A percentile compares a stretch with the other conserved stretches of the same genome.
These are phyloP conservation scores for Enteromius radiatus DNA, from an alignment of 2,797 vertebrate species.

Conservation along the genomic window DNA sequence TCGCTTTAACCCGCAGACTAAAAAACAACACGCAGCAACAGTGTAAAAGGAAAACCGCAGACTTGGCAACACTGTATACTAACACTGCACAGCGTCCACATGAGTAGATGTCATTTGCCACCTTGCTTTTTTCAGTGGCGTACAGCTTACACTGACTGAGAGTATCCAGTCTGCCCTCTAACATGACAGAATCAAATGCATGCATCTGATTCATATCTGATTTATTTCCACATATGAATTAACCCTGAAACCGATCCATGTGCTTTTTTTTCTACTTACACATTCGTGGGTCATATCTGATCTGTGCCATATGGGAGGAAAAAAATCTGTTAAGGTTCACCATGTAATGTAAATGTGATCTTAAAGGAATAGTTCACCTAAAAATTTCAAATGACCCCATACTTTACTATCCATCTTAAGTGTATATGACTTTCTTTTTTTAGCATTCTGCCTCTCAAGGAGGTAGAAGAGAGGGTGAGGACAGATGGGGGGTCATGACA, in stretches of 20 bases:
- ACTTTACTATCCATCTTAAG: no score
- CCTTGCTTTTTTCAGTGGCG: background rate
- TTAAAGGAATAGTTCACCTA: background rate
- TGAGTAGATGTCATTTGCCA: background rate
- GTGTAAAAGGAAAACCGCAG: background rate
- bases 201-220: background rate
- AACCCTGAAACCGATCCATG: background rate
- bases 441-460: background rate
- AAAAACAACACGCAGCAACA: no score
- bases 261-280: background rate
- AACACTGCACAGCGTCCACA: background rate
- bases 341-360: background rate
- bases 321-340: background rate
- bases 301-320: background rate
- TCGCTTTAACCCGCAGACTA: background rate
- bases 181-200: background rate
- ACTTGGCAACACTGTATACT: background rate
- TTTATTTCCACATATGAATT: background rate
- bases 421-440: no score
- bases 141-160: background rate
- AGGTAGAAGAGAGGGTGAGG: constrained; percentile 3
- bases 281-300: background rate
- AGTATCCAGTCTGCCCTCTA: background rate
- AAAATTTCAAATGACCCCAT: no score
- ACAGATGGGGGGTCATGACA: background rate